Evolutionary conservation across 2,113 vertebrate species (phyloP).

Genomic region (Thomomys bottae): DNA sequence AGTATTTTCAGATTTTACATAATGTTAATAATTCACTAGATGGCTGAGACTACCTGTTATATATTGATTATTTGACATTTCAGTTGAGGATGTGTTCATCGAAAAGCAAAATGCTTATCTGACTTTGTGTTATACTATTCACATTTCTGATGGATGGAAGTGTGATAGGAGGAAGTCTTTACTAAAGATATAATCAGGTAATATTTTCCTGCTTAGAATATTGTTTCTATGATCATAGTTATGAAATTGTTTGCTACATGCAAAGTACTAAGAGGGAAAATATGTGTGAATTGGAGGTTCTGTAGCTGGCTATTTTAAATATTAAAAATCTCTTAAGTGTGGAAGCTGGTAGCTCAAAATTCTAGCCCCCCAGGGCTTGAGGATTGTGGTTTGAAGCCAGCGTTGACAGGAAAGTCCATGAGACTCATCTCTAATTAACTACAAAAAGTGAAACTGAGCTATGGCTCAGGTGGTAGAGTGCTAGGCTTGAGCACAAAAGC

Average conservation of each 20-base stretch:
- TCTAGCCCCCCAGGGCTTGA: too few relatives aligned
- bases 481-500: too few relatives aligned
- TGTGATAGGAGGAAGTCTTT: not conserved
- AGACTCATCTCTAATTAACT: too few relatives aligned
- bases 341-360: too few relatives aligned
- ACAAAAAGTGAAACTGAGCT: too few relatives aligned
- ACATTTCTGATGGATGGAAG: not conserved
- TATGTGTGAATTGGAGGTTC: not conserved
- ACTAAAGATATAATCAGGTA: not conserved
- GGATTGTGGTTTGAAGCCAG: too few relatives aligned
- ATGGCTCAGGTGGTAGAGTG: too few relatives aligned
- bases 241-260: constrained; percentile 1
- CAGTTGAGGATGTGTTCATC: not conserved
- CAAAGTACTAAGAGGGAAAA: not conserved
- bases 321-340: not conserved
- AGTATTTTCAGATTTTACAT: not conserved
- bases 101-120: not conserved
- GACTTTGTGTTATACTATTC: not conserved
- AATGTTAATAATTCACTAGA: not conserved
- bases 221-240: not conserved
- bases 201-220: constrained; percentile 1
- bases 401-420: too few relatives aligned
- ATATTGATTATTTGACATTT: constrained; percentile 11
- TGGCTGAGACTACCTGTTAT: not conserved
- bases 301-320: not conserved